Base-by-base conservation (phyloP, 1,140 invertebrate genomes). In the Chymomyza costata region DNA sequence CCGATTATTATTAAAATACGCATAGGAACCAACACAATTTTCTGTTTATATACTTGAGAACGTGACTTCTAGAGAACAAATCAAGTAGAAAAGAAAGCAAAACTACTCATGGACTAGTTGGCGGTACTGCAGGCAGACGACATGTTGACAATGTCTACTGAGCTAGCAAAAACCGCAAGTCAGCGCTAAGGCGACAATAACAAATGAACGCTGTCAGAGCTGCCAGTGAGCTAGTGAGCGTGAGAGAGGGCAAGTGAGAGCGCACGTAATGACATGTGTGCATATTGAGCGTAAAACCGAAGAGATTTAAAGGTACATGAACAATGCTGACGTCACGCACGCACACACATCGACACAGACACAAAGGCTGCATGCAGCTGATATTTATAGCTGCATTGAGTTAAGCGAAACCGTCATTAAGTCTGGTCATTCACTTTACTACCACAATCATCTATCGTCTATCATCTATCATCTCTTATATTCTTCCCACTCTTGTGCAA, bases 241-340 rank as follows among this genome's bases (percentile, higher is more conserved):
- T n/a, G 11, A 3, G 15, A 14, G 14, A 1, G 21, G n/a, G n/a
- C n/a, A n/a, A n/a, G n/a, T n/a, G n/a, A n/a, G n/a, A n/a, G n/a
- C 13, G 40, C n/a, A n/a, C n/a, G n/a, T n/a, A n/a, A n/a, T n/a
- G n/a, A n/a, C n/a, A 10, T 30, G 28, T 17, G 7, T 50, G 51
- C 66, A 78, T 71, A 78, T 78, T 78, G 71, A 78, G 71, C 71
- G 63, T 78, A 80, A 76, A 78, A 71, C 66, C 67, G 39, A 58
- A 66, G n/a, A 71, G 73, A 78, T 78, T 78, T 78, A 78, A 69
- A 76, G 73, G 54, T 71, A 78, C 73, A 78, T 67, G 73, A 46
- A 61, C 61, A 74, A 61, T 76, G 65, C 69, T 76, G 71, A 66
- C 65, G 45, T 53, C 50, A 25, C 21, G 21, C 8, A 25, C 8